Evolutionary conservation across 2,797 vertebrate genomes (phyloP).

Genomic region (Hozukius guyotensis): DNA sequence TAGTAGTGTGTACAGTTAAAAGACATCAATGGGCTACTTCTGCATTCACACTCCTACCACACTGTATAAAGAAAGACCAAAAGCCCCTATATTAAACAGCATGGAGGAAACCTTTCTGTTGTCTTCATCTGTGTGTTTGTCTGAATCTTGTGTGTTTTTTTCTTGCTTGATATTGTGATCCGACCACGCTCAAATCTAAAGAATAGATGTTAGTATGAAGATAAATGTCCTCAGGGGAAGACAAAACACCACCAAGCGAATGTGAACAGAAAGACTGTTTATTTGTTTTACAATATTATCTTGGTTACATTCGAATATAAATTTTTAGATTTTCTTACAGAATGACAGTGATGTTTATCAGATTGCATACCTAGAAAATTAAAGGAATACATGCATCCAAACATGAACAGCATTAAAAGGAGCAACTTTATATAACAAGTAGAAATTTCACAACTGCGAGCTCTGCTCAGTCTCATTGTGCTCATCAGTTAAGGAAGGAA

Average conservation of each 20-base stretch:
- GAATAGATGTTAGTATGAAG: background rate
- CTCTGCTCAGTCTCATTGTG: slow-evolving; percentile 37
- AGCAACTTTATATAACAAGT: slow-evolving; percentile 55
- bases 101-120: slow-evolving; percentile 67
- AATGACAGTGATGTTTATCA: slow-evolving; percentile 73
- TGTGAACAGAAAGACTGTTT: slow-evolving; percentile 79
- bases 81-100: slow-evolving; percentile 81
- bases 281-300: slow-evolving; percentile 82
- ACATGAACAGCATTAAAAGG: slow-evolving; percentile 74
- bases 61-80: slow-evolving; percentile 68
- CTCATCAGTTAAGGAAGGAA: slow-evolving; percentile 24
- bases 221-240: background rate
- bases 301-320: slow-evolving; percentile 84
- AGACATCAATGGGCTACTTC: slow-evolving; percentile 49
- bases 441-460: slow-evolving; percentile 55
- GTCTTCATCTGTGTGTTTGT: slow-evolving; percentile 36
- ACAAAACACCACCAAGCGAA: background rate
- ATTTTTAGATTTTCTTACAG: slow-evolving; percentile 78
- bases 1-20: slow-evolving; percentile 70
- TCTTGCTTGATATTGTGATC: background rate
- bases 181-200: background rate
- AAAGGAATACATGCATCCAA: slow-evolving; percentile 72
- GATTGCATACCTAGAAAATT: slow-evolving; percentile 77
- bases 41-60: slow-evolving; percentile 60
- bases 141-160: background rate